phyloP scores from a whole-genome alignment of 1,140 invertebrate species.

The Megalonaias nervosa region DNA sequence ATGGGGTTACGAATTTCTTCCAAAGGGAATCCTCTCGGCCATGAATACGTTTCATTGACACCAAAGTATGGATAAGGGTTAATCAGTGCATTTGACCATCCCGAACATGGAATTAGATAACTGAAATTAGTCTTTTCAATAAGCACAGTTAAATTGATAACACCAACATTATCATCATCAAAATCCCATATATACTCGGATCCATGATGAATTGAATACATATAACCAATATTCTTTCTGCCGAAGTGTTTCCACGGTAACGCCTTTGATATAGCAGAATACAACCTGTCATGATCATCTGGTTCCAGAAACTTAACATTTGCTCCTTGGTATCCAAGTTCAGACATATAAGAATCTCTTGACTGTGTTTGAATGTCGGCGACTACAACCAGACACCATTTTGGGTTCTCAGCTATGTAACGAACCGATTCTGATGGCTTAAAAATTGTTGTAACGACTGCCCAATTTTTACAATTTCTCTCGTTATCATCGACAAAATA shows the following conservation, averaged over 20 bases:
- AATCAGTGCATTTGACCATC: neutral
- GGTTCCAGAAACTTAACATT: conserved; percentile 3
- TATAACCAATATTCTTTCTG: conserved; percentile 35
- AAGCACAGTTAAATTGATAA: neutral
- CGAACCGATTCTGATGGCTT: conserved; percentile 1
- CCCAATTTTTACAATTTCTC: neutral
- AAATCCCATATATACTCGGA: too few relatives aligned
- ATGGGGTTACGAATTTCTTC: conserved; percentile 1
- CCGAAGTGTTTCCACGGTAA: conserved; percentile 25
- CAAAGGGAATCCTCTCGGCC: conserved; percentile 31
- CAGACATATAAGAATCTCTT: neutral
- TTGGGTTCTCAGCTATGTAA: neutral
- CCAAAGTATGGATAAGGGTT: conserved; percentile 31
- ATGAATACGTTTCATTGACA: neutral
- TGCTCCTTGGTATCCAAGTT: neutral
- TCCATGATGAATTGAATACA: conserved; percentile 36
- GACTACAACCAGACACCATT: conserved; percentile 1
- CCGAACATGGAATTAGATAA: too few relatives aligned
- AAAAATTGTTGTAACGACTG: conserved; percentile 5
- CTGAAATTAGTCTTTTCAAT: neutral
- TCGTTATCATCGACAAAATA: too few relatives aligned
- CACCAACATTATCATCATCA: conserved; percentile 28
- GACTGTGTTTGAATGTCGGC: neutral
- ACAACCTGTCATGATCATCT: neutral
- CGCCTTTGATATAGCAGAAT: conserved; percentile 3